Evolutionary conservation across 2,797 vertebrate species (phyloP).

Genomic region (Otolemur crassicaudatus): DNA sequence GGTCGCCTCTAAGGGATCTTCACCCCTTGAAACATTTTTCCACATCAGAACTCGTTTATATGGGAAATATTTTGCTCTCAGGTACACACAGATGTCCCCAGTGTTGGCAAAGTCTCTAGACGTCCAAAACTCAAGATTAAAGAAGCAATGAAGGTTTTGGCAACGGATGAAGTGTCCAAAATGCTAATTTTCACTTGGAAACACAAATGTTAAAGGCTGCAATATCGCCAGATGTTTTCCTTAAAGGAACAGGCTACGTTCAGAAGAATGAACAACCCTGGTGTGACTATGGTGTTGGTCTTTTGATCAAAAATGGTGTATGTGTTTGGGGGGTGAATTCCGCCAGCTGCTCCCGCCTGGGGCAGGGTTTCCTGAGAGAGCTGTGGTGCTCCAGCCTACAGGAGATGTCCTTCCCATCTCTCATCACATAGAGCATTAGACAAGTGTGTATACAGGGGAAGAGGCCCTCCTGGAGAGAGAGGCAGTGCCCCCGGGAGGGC

Average conservation of each 20-base stretch:
- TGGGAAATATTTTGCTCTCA: not conserved
- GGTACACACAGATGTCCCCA: accelerated
- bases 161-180: too few relatives aligned
- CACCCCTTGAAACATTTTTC: accelerated
- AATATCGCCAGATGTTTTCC: too few relatives aligned
- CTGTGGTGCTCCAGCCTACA: accelerated
- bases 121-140: too few relatives aligned
- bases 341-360: accelerated
- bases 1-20: not conserved
- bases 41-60: accelerated
- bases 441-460: accelerated
- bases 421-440: accelerated
- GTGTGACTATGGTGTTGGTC: not conserved
- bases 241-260: accelerated
- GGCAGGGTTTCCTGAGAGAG: not conserved
- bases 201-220: accelerated
- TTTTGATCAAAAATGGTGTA: not conserved
- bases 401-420: not conserved
- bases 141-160: too few relatives aligned
- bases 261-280: accelerated
- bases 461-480: accelerated
- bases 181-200: not conserved
- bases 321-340: accelerated
- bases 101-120: not conserved
- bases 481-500: too few relatives aligned